Base-by-base conservation (phyloP, 2,888 invertebrate genomes). In the Cabera pusaria region DNA sequence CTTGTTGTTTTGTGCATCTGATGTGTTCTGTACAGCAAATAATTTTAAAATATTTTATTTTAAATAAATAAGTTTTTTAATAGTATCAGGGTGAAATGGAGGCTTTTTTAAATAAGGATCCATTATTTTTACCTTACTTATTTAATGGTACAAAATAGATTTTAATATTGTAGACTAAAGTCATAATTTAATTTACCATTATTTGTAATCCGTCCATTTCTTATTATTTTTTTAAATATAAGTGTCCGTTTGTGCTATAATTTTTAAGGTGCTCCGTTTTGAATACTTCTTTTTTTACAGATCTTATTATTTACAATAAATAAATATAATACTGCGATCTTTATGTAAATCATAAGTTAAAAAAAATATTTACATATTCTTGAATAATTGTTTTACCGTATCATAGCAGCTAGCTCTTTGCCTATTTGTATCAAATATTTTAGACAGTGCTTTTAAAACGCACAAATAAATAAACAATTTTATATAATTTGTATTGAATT, bases 141-240 rank as follows among this genome's bases (percentile, higher is more conserved):
- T 22, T 37, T 6, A 21, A 1, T 20, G 11, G 44, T 44, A 44
- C 44, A 44, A 44, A 44, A 6, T 31, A 36, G 44, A 44, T 40
- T 34, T 29, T 37, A 10, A 36, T 31, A 9, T 28, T 24, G 7
- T 12, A 16, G 14, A 14, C n/a, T 27, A 40, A 23, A 38, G 18
- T 29, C 24, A 31, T 32, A 28, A 33, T 33, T 32, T 36, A 37
- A 11, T 5, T 3, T 23, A 38, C 25, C 29, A 25, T 26, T 32
- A 31, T 17, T 22, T 28, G 6, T 26, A 35, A 26, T 35, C 35
- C 41, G 35, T 41, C 35, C 35, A 41, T 21, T 35, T 35, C 22
- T 10, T 11, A 12, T 39, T 38, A 14, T 9, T 16, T 33, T 2
- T 25, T 29, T 21, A 31, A 19, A 9, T 8, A 12, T 9, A 3